Conservation (phyloP, 2,113 vertebrate species). For the Xenotilapia longispinis region DNA sequence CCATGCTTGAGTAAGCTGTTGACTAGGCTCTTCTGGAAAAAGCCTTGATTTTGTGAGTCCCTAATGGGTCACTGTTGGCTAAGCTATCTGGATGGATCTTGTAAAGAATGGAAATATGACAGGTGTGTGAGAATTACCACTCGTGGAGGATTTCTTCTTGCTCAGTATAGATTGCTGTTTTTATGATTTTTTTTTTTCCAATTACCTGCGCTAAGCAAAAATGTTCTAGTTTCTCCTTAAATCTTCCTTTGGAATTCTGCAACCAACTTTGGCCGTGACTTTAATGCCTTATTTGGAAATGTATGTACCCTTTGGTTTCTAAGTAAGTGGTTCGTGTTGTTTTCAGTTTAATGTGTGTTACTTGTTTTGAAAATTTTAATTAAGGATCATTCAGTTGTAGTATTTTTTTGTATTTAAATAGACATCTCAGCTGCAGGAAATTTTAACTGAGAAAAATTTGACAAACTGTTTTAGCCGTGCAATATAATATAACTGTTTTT, state of each 20-base stretch:
- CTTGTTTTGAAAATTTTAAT: background rate
- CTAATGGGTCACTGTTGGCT: constrained; percentile 31
- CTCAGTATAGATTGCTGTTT: background rate
- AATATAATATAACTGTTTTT: background rate
- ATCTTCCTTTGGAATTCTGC: constrained; percentile 30
- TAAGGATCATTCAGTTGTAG: rapidly evolving
- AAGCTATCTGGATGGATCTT: constrained; percentile 52
- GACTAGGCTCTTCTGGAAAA: constrained; percentile 71
- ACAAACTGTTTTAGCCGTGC: background rate
- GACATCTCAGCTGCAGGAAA: background rate
- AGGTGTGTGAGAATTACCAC: constrained; percentile 49
- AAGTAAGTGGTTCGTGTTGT: constrained; percentile 31
- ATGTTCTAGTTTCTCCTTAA: constrained; percentile 30
- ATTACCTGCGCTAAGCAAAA: background rate
- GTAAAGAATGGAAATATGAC: constrained; percentile 62
- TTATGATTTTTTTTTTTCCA: background rate
- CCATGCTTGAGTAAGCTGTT: constrained; percentile 41
- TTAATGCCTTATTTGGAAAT: constrained; percentile 55
- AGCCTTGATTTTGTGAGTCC: constrained; percentile 44
- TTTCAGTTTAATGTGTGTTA: background rate
- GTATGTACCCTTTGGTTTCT: constrained; percentile 47
- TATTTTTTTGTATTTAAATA: background rate
- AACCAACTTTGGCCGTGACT: constrained; percentile 30
- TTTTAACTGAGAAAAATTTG: background rate
- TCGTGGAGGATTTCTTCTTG: constrained; percentile 30